These are phyloP conservation scores for Cryptocheilus praepositus DNA, from an alignment of 2,888 invertebrate species.

Conservation along the genomic window DNA sequence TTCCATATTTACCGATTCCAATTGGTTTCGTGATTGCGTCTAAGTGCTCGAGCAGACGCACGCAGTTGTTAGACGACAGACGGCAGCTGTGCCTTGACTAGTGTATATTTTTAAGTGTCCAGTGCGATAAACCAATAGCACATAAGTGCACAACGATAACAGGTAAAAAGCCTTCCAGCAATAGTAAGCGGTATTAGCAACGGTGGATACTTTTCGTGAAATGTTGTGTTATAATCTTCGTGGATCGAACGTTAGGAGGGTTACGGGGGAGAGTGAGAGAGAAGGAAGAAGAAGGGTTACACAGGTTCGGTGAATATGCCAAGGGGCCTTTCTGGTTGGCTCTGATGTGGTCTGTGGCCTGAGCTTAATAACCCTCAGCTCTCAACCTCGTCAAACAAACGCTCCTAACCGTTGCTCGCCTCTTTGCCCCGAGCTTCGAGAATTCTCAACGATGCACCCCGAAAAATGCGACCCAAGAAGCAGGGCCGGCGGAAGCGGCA, in stretches of 20 bases:
- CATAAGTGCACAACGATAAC: too few species aligned
- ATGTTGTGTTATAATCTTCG: too few species aligned
- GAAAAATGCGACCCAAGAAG: neutral
- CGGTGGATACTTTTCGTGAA: too few species aligned
- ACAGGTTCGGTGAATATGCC: constrained; percentile 63
- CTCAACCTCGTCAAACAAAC: constrained; percentile 72
- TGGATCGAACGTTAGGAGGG: neutral
- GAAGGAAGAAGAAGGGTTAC: constrained; percentile 34
- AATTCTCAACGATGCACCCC: constrained; percentile 30
- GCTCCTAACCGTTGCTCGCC: constrained; percentile 63
- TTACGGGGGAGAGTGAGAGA: constrained; percentile 13
- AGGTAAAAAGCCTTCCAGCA: too few species aligned
- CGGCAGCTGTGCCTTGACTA: too few species aligned
- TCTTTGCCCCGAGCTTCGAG: constrained; percentile 51
- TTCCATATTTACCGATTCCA: constrained; percentile 70
- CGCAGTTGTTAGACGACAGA: constrained; percentile 2
- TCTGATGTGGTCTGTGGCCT: constrained; percentile 73
- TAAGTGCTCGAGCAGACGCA: constrained; percentile 54
- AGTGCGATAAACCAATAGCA: too few species aligned
- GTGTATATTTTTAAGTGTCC: too few species aligned
- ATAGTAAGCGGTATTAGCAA: too few species aligned
- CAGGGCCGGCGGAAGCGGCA: neutral
- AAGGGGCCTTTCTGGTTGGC: constrained; percentile 62
- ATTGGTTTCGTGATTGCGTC: constrained; percentile 69
- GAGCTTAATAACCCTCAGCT: constrained; percentile 72